Percentiles rank a stretch among this genome's conserved stretches.
These are phyloP conservation scores for Pachydiplax longipennis DNA, from an alignment of 2,888 invertebrate genomes.

Conservation along the genomic window DNA sequence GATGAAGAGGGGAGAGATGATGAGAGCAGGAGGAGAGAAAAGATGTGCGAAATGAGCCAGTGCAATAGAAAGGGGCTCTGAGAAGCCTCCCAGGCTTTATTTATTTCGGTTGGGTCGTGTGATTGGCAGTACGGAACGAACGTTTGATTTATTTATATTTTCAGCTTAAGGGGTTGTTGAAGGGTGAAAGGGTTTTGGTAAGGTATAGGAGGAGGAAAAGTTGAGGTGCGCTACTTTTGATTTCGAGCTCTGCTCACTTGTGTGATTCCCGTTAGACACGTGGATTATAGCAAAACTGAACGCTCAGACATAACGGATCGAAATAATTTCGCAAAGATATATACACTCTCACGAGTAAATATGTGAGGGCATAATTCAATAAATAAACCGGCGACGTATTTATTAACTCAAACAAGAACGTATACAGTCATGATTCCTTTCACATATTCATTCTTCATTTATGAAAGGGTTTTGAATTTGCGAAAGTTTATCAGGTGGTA, in stretches of 20 bases:
- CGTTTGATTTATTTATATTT: conserved; percentile 29
- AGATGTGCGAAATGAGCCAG: conserved; percentile 9
- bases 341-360: no score
- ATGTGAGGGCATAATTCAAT: no score
- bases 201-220: neutral
- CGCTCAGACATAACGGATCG: no score
- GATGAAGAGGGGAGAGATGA: conserved; percentile 61
- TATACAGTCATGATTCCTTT: no score
- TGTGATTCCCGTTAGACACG: neutral
- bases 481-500: no score
- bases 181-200: neutral
- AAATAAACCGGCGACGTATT: no score
- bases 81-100: neutral
- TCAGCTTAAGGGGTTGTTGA: neutral
- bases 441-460: no score
- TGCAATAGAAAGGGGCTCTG: conserved; percentile 8
- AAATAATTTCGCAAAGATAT: no score
- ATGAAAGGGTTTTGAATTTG: no score
- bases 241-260: neutral
- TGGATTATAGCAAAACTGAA: neutral
- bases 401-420: no score
- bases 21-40: conserved; percentile 55
- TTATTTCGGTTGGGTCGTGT: conserved; percentile 24
- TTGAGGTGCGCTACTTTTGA: neutral
- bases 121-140: neutral